A percentile compares a stretch with the other conserved stretches of the same genome.
These are phyloP conservation scores for Eulemur rufifrons DNA, from an alignment of 2,113 vertebrate genomes.

Conservation along the genomic window DNA sequence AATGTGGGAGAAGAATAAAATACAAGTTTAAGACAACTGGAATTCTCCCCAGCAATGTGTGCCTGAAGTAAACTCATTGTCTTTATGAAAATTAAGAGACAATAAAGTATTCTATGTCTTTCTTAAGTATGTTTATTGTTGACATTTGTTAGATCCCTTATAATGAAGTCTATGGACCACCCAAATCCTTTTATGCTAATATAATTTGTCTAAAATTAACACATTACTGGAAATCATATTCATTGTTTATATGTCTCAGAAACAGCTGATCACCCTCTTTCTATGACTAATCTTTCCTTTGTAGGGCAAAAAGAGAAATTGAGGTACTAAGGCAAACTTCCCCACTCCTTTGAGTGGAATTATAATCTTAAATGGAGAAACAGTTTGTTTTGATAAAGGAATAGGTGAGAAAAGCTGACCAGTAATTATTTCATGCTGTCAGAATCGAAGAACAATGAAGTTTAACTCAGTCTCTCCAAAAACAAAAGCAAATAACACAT, in stretches of 20 bases:
- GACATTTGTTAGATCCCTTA: conserved; percentile 33
- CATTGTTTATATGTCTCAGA: neutral
- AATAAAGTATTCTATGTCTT: conserved; percentile 21
- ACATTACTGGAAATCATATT: conserved; percentile 21
- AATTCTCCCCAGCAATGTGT: conserved; percentile 33
- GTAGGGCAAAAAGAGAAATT: neutral
- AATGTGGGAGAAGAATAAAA: conserved; percentile 29
- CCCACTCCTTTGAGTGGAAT: neutral
- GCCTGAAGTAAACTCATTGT: conserved; percentile 49
- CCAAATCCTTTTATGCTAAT: conserved; percentile 46
- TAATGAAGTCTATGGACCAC: conserved; percentile 52
- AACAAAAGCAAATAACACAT: conserved; percentile 46
- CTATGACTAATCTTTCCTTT: conserved; percentile 15
- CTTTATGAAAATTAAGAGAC: conserved; percentile 45
- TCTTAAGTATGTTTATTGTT: conserved; percentile 49
- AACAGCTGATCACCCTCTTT: conserved; percentile 9
- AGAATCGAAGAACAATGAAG: neutral
- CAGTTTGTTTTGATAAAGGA: neutral
- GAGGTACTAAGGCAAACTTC: neutral
- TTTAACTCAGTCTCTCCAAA: neutral
- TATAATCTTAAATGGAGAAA: neutral
- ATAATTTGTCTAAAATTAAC: conserved; percentile 31
- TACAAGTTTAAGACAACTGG: conserved; percentile 34
- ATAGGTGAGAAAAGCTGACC: neutral
- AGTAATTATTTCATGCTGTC: neutral